Percentiles rank a stretch among this genome's conserved stretches.
phyloP scores from a whole-genome alignment of 2,113 vertebrate species.

The Acrocephalus arundinaceus region DNA sequence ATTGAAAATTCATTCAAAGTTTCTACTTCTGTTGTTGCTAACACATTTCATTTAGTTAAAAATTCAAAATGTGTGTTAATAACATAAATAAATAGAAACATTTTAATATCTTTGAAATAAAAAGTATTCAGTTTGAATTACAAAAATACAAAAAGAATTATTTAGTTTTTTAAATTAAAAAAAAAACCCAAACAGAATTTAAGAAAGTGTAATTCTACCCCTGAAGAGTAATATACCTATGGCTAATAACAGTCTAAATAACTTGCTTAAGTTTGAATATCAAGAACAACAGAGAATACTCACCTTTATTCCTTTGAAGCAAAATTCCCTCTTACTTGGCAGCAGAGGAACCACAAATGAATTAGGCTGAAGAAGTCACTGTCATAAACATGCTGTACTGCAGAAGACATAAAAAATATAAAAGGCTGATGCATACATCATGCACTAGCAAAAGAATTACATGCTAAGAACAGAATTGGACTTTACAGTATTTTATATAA shows the following conservation, averaged over 20 bases:
- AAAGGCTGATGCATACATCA: background rate
- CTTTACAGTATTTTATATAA: background rate
- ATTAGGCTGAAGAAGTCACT: background rate
- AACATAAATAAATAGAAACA: background rate
- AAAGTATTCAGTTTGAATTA: background rate
- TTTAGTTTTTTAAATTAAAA: background rate
- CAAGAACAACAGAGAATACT: background rate
- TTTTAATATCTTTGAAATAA: background rate
- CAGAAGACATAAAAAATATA: background rate
- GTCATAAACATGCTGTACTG: background rate
- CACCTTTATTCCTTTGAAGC: background rate
- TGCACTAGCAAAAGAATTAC: background rate
- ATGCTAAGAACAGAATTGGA: background rate
- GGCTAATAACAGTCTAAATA: background rate
- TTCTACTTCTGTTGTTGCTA: background rate
- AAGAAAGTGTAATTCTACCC: background rate
- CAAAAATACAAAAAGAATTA: background rate
- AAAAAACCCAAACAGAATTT: background rate
- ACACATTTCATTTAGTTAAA: background rate
- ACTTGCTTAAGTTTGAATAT: background rate
- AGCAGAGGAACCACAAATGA: background rate
- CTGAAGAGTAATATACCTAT: background rate
- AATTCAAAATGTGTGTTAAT: background rate
- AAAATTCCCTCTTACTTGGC: background rate
- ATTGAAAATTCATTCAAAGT: background rate